Conservation (phyloP, 2,797 vertebrate species). For the Catharus ustulatus region DNA sequence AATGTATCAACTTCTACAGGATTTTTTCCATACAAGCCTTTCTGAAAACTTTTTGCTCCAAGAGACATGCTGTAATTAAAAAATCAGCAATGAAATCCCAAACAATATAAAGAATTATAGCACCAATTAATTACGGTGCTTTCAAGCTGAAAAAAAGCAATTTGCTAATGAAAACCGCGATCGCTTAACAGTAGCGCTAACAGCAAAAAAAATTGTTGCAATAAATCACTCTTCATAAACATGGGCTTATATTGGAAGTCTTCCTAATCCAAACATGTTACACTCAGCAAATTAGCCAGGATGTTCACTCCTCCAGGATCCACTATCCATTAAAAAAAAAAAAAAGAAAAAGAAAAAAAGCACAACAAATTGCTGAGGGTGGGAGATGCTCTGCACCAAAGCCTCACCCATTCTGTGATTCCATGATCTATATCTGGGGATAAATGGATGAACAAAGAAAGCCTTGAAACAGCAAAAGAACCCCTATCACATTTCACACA, state of each 20-base stretch:
- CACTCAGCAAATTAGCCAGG: not conserved
- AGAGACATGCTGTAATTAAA: not conserved
- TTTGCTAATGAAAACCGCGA: slow-evolving; percentile 36
- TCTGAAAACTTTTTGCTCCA: not conserved
- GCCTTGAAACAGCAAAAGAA: not conserved
- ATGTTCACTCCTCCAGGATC: not conserved
- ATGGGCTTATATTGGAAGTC: not conserved
- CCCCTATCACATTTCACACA: not conserved
- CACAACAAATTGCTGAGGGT: not conserved
- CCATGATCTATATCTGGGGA: accelerated
- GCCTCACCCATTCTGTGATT: not conserved
- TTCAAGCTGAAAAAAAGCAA: slow-evolving; percentile 3
- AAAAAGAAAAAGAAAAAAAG: not conserved
- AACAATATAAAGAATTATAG: slow-evolving; percentile 45
- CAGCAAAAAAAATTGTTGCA: not conserved
- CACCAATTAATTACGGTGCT: slow-evolving; percentile 33
- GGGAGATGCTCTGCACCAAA: not conserved
- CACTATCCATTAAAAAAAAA: not conserved
- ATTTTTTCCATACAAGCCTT: not conserved
- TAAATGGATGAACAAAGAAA: not conserved
- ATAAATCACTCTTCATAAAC: slow-evolving; percentile 12
- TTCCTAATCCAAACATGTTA: not conserved
- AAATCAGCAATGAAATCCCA: slow-evolving; percentile 17
- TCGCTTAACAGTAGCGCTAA: not conserved
- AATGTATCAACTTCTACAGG: not conserved